Conservation (phyloP, 2,113 vertebrate genomes). For the Strix aluco region DNA sequence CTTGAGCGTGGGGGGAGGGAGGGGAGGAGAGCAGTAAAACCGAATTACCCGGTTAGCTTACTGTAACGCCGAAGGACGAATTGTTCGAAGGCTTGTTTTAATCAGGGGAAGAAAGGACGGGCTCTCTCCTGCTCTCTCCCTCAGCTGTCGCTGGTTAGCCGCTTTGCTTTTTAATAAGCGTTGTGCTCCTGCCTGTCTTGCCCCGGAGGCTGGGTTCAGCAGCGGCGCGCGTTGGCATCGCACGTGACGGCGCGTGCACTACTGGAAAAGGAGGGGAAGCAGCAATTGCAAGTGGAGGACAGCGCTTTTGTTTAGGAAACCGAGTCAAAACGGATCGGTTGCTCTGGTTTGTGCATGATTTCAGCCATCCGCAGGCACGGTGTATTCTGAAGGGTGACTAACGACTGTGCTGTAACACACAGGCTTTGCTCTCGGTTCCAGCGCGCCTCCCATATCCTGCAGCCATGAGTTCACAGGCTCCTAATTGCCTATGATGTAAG, state of each 20-base stretch:
- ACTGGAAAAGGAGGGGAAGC: not conserved
- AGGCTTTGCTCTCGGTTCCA: not conserved
- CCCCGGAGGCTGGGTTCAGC: not conserved
- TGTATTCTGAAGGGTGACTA: not conserved
- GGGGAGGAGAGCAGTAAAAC: constrained; percentile 7
- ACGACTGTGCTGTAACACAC: not conserved
- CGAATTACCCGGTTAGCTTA: not conserved
- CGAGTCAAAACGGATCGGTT: not conserved
- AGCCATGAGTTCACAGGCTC: constrained; percentile 54
- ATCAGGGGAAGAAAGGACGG: not conserved
- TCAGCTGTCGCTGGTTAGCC: constrained; percentile 24
- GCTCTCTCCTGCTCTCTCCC: not conserved
- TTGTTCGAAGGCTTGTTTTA: not conserved
- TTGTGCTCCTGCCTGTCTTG: not conserved
- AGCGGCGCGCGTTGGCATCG: not conserved
- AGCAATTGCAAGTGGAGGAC: not conserved
- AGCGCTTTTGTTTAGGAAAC: not conserved
- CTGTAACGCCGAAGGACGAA: not conserved
- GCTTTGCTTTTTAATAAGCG: not conserved
- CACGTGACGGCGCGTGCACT: not conserved
- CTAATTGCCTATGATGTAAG: constrained; percentile 65
- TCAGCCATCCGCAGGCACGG: not conserved
- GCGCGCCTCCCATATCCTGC: constrained; percentile 39
- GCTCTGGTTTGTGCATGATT: not conserved
- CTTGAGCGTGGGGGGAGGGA: not conserved